Base-by-base conservation (phyloP, 35 echinoderm and acorn worm genomes). In the Acanthaster planci region DNA sequence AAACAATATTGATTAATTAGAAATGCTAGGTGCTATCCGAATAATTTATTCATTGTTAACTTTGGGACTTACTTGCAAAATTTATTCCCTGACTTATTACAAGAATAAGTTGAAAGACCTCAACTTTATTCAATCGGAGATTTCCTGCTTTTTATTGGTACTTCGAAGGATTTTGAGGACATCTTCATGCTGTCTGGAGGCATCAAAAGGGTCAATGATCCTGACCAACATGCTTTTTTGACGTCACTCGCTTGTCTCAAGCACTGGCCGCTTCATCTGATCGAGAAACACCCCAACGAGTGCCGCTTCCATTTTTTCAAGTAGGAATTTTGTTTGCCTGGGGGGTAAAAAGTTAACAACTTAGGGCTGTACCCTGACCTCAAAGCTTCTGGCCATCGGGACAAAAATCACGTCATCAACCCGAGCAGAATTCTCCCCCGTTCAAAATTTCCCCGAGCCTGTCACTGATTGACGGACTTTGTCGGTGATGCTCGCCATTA, bases 271-370 rank as follows among this genome's bases (percentile, higher is more conserved):
- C 81, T 94, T 38, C 39, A 90, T 14, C 38, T 86, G 31, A 50
- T 94, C 8, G 55, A 84, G 8, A 80, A 35, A 37, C 88, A 90
- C 38, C 92, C 92, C 0, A 90, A 94, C 29, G 92, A 94, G 9
- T 94, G 92, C 42, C 83, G 90, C 7, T 94, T 94, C 76, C 88
- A 94, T 52, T 94, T 94, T 72, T 94, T 94, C 86, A 86, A 86
- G 92, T 94, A 86, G 87, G 92, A 14, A 10, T 23, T 50, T 77
- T 50, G 19, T 44, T n/a, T 57, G 2, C n/a, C 14, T 60, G n/a
- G n/a, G n/a, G n/a, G n/a, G n/a, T n/a, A n/a, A n/a, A n/a, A n/a
- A n/a, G n/a, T n/a, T n/a, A n/a, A n/a, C n/a, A n/a, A n/a, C n/a
- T n/a, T n/a, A n/a, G n/a, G n/a, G n/a, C n/a, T n/a, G n/a, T n/a